Evolutionary conservation across 1,140 invertebrate genomes (phyloP).

Genomic region (Ceratina australensis): DNA sequence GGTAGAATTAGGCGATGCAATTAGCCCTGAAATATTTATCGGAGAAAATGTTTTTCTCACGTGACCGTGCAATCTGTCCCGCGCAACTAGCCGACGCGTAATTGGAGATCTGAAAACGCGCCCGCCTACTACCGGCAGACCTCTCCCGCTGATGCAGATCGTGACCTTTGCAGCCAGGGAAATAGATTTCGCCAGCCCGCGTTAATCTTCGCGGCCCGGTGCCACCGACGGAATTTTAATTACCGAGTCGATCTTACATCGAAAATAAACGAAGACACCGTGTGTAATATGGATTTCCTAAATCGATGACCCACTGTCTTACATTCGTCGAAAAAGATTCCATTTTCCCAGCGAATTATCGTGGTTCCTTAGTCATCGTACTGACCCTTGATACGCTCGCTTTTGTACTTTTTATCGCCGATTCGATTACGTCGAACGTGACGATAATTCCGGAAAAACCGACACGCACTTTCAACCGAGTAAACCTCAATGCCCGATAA

Average conservation of each 20-base stretch:
- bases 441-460: conserved; percentile 5
- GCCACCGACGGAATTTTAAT: conserved; percentile 8
- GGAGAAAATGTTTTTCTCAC: neutral
- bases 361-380: conserved; percentile 15
- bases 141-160: neutral
- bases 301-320: too few relatives aligned
- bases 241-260: neutral
- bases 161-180: neutral
- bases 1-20: neutral
- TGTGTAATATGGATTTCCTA: too few relatives aligned
- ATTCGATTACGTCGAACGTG: neutral
- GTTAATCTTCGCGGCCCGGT: neutral
- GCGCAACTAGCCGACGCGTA: neutral
- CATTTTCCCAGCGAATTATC: conserved; percentile 6
- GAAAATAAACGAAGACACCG: neutral
- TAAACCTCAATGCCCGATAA: too few relatives aligned
- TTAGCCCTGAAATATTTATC: neutral
- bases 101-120: neutral
- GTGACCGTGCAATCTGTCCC: neutral
- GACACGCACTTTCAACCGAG: too few relatives aligned
- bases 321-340: too few relatives aligned
- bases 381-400: conserved; percentile 4
- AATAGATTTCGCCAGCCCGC: neutral
- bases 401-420: conserved; percentile 36
- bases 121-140: conserved; percentile 1